Evolutionary conservation across 2,888 invertebrate species (phyloP), one percentile per base, ranked within the genome.

Genomic region (Eristalis pertinax): DNA sequence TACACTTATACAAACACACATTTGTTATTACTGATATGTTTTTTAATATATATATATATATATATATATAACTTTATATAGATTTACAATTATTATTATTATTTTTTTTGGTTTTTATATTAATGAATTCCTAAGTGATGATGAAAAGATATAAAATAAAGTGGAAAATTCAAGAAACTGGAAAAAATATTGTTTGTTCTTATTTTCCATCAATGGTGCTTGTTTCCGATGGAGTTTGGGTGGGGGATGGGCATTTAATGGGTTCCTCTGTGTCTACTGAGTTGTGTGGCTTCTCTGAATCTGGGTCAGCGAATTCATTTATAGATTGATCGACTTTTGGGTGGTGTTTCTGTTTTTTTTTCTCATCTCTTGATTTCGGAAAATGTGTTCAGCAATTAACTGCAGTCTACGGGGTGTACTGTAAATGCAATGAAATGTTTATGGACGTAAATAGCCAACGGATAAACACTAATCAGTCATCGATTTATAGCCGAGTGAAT

Each of bases 21-120:
- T 76, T 78, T 87, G 87, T 84, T 87, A 87, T 87, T 73, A 73
- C 60, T 87, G 87, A 87, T 70, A 80, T 84, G 79, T 84, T 87
- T 84, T 80, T 82, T 79, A n/a, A n/a, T n/a, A n/a, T n/a, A n/a
- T 79, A 78, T 78, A 43, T 43, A n/a, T 43, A 43, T 43, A 43
- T n/a, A 43, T 15, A 43, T 77, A 32, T 64, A 69, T 83, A 79
- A 83, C 63, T 84, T 84, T 76, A 80, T 84, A 80, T 83, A 79
- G 73, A 83, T 76, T 67, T 75, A 70, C 74, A 63, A 56, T 75
- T 56, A 75, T 81, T 76, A 72, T 79, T 69, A 78, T 65, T 80
- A 64, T 70, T 78, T 56, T 74, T 80, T 80, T 84, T 83, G 79
- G 82, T 82, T 86, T 77, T 86, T 86, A 81, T 82, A 79, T 82